Percentiles rank a stretch among this genome's conserved stretches.
phyloP scores from a whole-genome alignment of 2,888 invertebrate genomes.

The Drosophila monieri region DNA sequence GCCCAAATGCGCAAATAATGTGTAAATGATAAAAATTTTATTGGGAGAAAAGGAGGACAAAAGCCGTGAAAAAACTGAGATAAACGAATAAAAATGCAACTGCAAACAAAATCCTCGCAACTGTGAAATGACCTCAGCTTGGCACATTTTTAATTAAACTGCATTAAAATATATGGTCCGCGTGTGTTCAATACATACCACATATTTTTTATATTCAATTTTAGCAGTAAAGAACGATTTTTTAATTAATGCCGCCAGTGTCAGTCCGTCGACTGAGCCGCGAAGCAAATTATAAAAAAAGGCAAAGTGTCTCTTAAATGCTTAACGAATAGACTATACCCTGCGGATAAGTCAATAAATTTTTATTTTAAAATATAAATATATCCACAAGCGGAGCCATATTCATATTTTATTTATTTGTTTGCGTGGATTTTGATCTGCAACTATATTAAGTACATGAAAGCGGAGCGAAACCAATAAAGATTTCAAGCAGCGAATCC shows the following conservation, averaged over 20 bases:
- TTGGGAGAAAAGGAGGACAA: conserved; percentile 24
- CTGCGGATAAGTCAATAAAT: neutral
- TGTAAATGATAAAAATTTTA: conserved; percentile 44
- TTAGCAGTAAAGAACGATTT: conserved; percentile 30
- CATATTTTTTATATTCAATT: conserved; percentile 35
- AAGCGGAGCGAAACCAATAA: neutral
- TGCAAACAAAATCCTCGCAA: conserved; percentile 40
- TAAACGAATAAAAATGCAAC: conserved; percentile 27
- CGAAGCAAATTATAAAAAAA: conserved; percentile 16
- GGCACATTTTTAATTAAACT: conserved; percentile 64
- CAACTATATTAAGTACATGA: neutral
- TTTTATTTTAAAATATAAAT: neutral
- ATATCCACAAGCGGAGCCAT: neutral
- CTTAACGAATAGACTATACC: neutral
- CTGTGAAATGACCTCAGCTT: conserved; percentile 43
- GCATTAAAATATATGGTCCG: conserved; percentile 53
- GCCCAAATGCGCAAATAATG: conserved; percentile 63
- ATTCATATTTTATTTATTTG: neutral
- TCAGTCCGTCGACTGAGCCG: conserved; percentile 36
- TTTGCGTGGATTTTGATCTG: neutral
- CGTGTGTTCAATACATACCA: conserved; percentile 26
- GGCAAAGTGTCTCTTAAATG: neutral
- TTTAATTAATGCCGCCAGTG: conserved; percentile 60
- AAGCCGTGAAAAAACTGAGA: conserved; percentile 6
- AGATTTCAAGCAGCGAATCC: neutral